Conservation (phyloP, 2,888 invertebrate genomes). For the Hirudinaria manillensis region DNA sequence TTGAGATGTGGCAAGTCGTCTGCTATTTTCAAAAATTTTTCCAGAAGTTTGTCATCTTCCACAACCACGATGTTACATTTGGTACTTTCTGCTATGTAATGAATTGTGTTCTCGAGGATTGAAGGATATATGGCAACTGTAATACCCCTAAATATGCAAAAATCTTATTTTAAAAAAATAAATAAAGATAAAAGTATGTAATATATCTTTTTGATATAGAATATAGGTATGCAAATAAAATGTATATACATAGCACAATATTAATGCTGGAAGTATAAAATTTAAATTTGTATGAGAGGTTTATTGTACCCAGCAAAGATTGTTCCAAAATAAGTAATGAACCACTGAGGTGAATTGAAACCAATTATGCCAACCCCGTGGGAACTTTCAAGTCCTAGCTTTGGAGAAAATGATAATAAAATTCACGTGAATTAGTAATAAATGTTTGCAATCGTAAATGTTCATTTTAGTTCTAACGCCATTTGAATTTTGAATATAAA, state of each 20-base stretch:
- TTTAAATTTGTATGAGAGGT: neutral
- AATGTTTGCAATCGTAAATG: neutral
- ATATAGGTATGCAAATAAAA: no score
- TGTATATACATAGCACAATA: no score
- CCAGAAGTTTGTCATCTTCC: slow-evolving; percentile 77
- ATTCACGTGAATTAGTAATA: no score
- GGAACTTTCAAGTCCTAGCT: slow-evolving; percentile 17
- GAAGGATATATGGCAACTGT: slow-evolving; percentile 85
- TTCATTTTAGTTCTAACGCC: no score
- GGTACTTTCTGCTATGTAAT: slow-evolving; percentile 69
- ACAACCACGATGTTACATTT: slow-evolving; percentile 80
- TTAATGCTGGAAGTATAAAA: no score
- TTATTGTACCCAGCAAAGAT: slow-evolving; percentile 23
- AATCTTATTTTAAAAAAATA: no score
- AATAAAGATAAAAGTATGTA: no score
- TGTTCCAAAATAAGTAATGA: slow-evolving; percentile 17
- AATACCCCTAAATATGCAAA: slow-evolving; percentile 44
- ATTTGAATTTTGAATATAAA: no score
- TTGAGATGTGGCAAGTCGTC: slow-evolving; percentile 59
- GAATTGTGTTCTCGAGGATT: slow-evolving; percentile 77
- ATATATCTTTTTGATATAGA: no score
- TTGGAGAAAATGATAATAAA: no score
- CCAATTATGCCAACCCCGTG: slow-evolving; percentile 21
- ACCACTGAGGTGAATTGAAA: slow-evolving; percentile 27
- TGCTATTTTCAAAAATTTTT: slow-evolving; percentile 65